Base-by-base conservation (phyloP, 2,888 invertebrate genomes). In the Azorinus chamasolen region DNA sequence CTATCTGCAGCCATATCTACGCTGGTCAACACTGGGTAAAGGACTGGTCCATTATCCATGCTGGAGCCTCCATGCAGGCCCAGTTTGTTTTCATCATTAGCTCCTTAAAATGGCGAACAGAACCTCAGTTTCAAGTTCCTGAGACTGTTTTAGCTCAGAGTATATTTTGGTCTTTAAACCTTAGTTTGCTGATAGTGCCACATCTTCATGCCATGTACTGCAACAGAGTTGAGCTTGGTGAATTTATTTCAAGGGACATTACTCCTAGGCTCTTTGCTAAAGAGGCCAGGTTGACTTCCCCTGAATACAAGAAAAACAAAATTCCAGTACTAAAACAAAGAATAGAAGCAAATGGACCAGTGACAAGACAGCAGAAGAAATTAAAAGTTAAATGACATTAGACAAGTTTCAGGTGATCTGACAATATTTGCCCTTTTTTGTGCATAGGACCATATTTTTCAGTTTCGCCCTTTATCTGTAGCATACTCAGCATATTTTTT, bases 51-150 rank as follows among this genome's bases (percentile, higher is more conserved):
- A 64, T 91, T 6, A 66, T 92, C 8, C 88, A 89, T 70, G 92
- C 91, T 8, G 92, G 92, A 20, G 92, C 91, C 10, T 86, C 90
- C 14, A 84, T 84, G 14, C 91, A 91, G 86, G 90, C 85, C 6
- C 91, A 91, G 75, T 68, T 90, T 37, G 65, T 83, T 8, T 85
- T 85, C 78, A 88, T 90, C 16, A 58, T 76, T 5, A 74, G 79
- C 8, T 84, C 90, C 0, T 51, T 89, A 6, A 88, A 90, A 61
- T 83, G 82, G 66, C 70, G 85, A 12, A 90, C 90, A n/a, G 74
- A 78, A 0, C 63, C 70, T 24, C 25, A 70, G 10, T 71, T 79
- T 37, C 83, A 71, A 16, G 83, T 86, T 14, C 87, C 88, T 0
- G 68, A 57, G 18, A 69, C 68, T 8, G 63, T 72, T 4, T 8